Percentiles rank a stretch among this genome's conserved stretches.
phyloP scores from a whole-genome alignment of 1,140 invertebrate species.

The Lordiphosa clarofinis region DNA sequence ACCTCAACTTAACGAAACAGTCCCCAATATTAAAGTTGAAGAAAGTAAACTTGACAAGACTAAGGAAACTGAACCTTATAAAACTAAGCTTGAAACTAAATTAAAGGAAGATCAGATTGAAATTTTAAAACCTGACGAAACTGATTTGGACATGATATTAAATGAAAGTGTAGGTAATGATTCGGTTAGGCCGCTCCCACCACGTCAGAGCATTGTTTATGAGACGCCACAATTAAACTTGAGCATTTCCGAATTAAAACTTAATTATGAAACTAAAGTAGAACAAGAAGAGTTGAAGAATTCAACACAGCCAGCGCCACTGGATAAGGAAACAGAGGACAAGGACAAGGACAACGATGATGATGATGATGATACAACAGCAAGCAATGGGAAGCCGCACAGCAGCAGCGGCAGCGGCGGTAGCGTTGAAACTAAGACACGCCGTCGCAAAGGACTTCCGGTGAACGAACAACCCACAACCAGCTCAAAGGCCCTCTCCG shows the following conservation, averaged over 20 bases:
- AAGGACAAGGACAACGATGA: slow-evolving; percentile 21
- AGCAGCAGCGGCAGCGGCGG: background rate
- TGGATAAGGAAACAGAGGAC: too few species aligned
- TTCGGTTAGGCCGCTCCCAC: slow-evolving; percentile 1
- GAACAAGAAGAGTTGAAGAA: slow-evolving; percentile 16
- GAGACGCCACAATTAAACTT: slow-evolving; percentile 68
- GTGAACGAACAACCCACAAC: slow-evolving; percentile 47
- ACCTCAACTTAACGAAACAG: too few species aligned
- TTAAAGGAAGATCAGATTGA: too few species aligned
- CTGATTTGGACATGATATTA: too few species aligned
- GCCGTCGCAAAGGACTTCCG: slow-evolving; percentile 53
- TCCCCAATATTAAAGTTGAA: slow-evolving; percentile 2
- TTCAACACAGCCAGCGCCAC: too few species aligned
- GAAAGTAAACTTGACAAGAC: slow-evolving; percentile 32
- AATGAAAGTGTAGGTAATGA: too few species aligned
- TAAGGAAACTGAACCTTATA: too few species aligned
- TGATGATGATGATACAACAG: slow-evolving; percentile 37
- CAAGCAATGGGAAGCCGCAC: slow-evolving; percentile 31
- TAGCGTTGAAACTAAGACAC: slow-evolving; percentile 23
- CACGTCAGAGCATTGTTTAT: slow-evolving; percentile 53
- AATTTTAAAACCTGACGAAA: slow-evolving; percentile 1
- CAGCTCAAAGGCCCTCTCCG: slow-evolving; percentile 59
- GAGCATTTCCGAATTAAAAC: slow-evolving; percentile 65
- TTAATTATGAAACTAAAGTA: slow-evolving; percentile 58
- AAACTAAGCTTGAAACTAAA: too few species aligned